These are phyloP conservation scores for Euura saliciscinereae DNA, from an alignment of 1,140 invertebrate species.

Conservation along the genomic window DNA sequence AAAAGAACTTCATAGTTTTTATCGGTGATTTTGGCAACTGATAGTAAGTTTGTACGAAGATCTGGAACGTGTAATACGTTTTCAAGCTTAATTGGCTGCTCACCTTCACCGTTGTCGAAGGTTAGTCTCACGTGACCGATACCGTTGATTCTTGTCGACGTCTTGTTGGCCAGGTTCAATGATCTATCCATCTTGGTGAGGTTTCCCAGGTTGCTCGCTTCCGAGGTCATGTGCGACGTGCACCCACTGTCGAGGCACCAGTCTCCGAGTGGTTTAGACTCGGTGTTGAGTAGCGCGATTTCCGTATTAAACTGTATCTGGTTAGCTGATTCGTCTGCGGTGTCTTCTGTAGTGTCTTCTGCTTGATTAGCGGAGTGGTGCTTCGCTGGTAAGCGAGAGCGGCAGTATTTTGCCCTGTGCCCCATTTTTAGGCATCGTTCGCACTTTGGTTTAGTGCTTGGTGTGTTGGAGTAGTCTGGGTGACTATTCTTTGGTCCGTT, in stretches of 20 bases:
- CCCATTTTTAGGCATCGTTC: constrained; percentile 11
- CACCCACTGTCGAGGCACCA: constrained; percentile 19
- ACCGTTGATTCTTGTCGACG: constrained; percentile 10
- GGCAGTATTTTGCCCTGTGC: constrained; percentile 15
- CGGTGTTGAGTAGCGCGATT: no score
- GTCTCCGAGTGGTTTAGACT: constrained; percentile 3
- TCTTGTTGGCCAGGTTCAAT: constrained; percentile 11
- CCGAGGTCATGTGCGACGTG: constrained; percentile 8
- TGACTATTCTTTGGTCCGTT: constrained; percentile 12
- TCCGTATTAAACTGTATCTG: constrained; percentile 26
- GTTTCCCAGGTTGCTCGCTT: neutral
- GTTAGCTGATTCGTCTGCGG: neutral
- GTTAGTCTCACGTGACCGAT: constrained; percentile 16
- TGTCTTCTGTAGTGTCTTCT: constrained; percentile 8
- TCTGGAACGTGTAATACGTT: constrained; percentile 17
- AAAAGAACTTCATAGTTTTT: constrained; percentile 12
- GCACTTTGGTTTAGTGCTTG: no score
- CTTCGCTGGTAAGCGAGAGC: no score
- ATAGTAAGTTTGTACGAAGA: constrained; percentile 17
- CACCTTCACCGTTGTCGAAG: no score
- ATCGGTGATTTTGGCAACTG: constrained; percentile 9
- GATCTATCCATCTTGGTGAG: no score
- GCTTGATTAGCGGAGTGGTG: no score
- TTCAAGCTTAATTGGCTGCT: constrained; percentile 16
- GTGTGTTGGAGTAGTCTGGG: no score